A percentile compares a stretch with the other conserved stretches of the same genome.
Conservation (phyloP, 2,797 vertebrate genomes). For the Pantherophis alleghaniensis region DNA sequence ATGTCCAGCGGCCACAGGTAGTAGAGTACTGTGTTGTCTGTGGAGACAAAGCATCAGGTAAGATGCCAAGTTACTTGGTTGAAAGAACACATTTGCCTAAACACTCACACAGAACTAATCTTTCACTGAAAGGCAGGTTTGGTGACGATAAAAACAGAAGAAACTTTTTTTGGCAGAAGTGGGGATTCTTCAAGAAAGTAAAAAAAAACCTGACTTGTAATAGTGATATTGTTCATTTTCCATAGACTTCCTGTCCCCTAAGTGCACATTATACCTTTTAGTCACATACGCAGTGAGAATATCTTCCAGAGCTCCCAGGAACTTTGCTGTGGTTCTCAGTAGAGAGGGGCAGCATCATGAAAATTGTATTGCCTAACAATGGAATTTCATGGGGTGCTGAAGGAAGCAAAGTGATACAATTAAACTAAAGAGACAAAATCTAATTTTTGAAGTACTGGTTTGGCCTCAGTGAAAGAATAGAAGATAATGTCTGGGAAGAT, state of each 20-base stretch:
- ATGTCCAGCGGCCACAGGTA: slow-evolving; percentile 87
- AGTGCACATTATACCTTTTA: background rate
- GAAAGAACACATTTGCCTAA: background rate
- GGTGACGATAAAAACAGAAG: background rate
- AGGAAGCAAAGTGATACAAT: background rate
- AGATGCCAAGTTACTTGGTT: background rate
- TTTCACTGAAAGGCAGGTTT: background rate
- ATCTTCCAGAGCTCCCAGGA: background rate
- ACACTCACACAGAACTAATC: background rate
- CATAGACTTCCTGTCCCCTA: background rate
- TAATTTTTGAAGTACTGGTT: background rate
- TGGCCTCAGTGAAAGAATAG: background rate
- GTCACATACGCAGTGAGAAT: background rate
- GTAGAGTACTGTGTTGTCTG: slow-evolving; percentile 97
- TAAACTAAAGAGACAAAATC: background rate
- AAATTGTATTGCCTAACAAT: background rate
- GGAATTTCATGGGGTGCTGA: background rate
- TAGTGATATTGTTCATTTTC: background rate
- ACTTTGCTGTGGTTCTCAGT: background rate
- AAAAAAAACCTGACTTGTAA: background rate
- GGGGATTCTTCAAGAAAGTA: background rate
- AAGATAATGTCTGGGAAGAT: background rate
- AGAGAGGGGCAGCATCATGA: background rate
- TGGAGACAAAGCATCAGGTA: slow-evolving; percentile 98
- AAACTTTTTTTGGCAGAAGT: background rate